Conservation (phyloP, 2,797 vertebrate genomes). For the Falco naumanni region DNA sequence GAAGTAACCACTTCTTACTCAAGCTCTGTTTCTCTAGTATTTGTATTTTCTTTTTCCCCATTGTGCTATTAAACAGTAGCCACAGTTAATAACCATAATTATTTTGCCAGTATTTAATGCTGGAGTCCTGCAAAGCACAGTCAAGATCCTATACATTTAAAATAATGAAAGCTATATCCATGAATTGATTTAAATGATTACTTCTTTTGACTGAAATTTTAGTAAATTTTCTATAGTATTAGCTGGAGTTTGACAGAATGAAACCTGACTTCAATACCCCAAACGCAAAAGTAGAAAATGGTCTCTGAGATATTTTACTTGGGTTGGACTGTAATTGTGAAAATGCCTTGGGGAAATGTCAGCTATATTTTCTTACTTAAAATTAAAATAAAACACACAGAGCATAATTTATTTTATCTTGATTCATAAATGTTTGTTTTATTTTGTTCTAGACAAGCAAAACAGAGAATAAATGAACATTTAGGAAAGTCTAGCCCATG, state of each 20-base stretch:
- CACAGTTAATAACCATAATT: neutral
- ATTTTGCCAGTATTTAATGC: neutral
- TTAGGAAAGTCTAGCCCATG: neutral
- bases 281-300: fast-evolving
- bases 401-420: neutral
- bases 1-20: neutral
- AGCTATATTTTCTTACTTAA: neutral
- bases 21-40: neutral
- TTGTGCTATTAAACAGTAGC: neutral
- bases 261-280: neutral
- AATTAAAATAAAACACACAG: neutral
- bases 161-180: neutral
- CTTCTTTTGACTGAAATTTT: neutral
- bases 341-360: neutral
- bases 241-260: neutral
- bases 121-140: neutral
- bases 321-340: neutral
- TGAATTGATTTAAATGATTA: neutral
- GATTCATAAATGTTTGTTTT: neutral
- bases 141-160: neutral
- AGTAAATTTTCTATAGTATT: neutral
- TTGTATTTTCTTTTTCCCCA: neutral
- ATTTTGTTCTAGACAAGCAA: neutral
- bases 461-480: neutral
- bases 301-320: neutral